These are phyloP conservation scores for Chrysotoxum bicinctum DNA, from an alignment of 2,888 invertebrate species.

Conservation along the genomic window DNA sequence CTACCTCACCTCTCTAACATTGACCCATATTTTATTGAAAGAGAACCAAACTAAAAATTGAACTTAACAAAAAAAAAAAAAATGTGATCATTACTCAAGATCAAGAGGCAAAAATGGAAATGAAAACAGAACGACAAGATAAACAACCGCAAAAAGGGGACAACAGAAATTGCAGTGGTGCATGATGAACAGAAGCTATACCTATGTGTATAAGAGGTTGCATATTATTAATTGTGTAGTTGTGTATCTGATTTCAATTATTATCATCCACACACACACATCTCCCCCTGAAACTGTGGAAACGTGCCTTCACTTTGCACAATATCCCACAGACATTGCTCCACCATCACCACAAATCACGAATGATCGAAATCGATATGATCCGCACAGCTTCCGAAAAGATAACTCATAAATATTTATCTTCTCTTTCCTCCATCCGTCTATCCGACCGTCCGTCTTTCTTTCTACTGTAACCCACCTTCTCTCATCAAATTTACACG, in stretches of 20 bases:
- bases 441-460: neutral
- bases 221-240: conserved; percentile 23
- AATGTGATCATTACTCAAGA: conserved; percentile 68
- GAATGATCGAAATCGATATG: conserved; percentile 26
- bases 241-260: conserved; percentile 51
- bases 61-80: conserved; percentile 17
- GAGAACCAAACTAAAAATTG: conserved; percentile 70
- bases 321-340: conserved; percentile 41
- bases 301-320: conserved; percentile 25
- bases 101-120: conserved; percentile 64
- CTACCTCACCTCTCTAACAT: conserved; percentile 75
- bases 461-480: neutral
- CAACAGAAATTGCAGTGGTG: conserved; percentile 49
- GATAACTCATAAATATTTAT: conserved; percentile 26
- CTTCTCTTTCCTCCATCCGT: neutral
- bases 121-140: conserved; percentile 39
- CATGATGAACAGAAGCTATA: conserved; percentile 38
- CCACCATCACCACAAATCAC: conserved; percentile 24
- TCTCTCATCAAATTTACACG: conserved; percentile 20
- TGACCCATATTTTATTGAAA: conserved; percentile 77
- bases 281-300: conserved; percentile 14
- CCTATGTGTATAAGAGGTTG: too few species aligned
- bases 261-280: neutral
- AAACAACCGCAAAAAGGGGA: conserved; percentile 26
- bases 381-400: conserved; percentile 63